Base-by-base conservation (phyloP, 2,797 vertebrate genomes). In the Gallinago solitaria region DNA sequence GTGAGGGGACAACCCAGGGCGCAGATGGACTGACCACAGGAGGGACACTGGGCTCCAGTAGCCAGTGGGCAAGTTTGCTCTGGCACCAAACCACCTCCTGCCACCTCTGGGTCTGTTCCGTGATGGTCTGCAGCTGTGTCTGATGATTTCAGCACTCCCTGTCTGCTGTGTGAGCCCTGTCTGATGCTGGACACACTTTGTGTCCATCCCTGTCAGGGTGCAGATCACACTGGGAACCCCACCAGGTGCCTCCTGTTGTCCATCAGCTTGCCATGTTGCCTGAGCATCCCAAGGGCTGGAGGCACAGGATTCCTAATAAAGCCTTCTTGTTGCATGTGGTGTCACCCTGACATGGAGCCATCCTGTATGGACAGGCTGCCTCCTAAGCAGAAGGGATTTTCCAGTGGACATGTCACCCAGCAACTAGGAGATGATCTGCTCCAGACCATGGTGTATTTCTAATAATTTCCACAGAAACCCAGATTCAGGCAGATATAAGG, bases 321-420 rank as follows among this genome's bases (percentile, higher is more conserved):
- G 50, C 4, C 11, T 18, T 60, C 11, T 18, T 60, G n/a, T 9
- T 65, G 16, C 3, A 2, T 11, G 50, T 41, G 56, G n/a, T 74
- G 45, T 35, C 60, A 32, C 2, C 7, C 30, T 19, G 68, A 33
- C 19, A 2, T 0, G n/a, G 68, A 37, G 12, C 41, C 6, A 1
- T 11, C 27, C 59, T 43, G 9, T 25, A 14, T 1, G 23, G 35
- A 50, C 23, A 37, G n/a, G 14, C 24, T 60, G 12, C 32, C 6
- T 57, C 43, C 43, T n/a, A 19, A 59, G 18, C 43, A 37, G 37
- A 73, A 59, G 23, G 35, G 8, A 4, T 20, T 56, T 74, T 30
- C 41, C 35, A 35, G 45, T 16, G 56, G 21, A 57, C 32, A 23
- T 3, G 0, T 3, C 67, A 25, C 16, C n/a, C 28, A 65, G 53